Base-by-base conservation (phyloP, 92 coral and sea anemone genomes). In the Porites lobata region DNA sequence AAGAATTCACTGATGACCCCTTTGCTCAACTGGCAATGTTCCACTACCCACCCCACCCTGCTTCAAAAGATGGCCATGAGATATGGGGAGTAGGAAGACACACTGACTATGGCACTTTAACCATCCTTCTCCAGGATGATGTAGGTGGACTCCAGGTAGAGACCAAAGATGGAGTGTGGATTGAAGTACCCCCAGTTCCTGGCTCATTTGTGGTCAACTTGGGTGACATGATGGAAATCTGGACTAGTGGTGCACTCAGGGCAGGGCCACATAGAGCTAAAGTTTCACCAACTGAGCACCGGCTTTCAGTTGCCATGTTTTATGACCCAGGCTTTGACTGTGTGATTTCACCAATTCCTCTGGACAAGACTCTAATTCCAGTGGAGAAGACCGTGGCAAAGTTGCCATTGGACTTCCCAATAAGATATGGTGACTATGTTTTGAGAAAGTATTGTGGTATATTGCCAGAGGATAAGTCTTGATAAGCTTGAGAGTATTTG, bases 151-250 rank as follows among this genome's bases (percentile, higher is more conserved):
- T 95, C 20, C 92, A 95, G 54, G 92, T 90, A 65, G 69, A 87
- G 69, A 79, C 82, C 18, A 88, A 80, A 47, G 81, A 86, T 83
- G 96, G 95, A 15, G 62, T 65, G 18, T 95, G 98, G 98, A 91
- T 88, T 20, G 90, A 92, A 18, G 95, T 87, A 0, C 96, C 98
- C 11, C 96, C 94, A 13, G 74, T 95, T 32, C 92, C 93, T 8
- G 94, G 92, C 68, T 79, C 98, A 3, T 87, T 95, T 73, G 89
- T 95, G 15, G 38, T 95, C 68, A 95, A 95, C 77, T 69, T 95
- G 32, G 98, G 98, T 7, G 96, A 95, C 79, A 94, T 91, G 92
- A 75, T 95, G 79, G 96, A 95, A 78, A 78, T 85, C 11, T 95
- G 96, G 96, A 91, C 98, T 14, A 94, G 86, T 64, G 98, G 98